Conservation (phyloP, 53 echinoderm and acorn worm species). For the Holothuria scabra region DNA sequence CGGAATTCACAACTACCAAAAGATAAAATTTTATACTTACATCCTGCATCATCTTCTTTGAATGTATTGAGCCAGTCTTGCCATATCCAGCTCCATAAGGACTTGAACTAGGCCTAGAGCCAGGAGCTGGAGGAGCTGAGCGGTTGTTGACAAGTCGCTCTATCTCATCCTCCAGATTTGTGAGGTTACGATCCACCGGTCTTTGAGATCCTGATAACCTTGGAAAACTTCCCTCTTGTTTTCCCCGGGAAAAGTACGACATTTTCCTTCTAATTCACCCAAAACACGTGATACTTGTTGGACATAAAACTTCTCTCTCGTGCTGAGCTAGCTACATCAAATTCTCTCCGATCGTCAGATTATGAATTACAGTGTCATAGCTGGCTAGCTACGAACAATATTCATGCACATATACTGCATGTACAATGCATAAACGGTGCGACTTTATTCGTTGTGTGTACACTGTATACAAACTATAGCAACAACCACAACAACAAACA, state of each 20-base stretch:
- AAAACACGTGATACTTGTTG: not conserved
- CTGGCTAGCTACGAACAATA: no score
- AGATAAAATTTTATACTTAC: slow-evolving; percentile 57
- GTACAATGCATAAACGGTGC: no score
- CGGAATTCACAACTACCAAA: no score
- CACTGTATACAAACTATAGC: slow-evolving; percentile 26
- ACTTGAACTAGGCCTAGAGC: slow-evolving; percentile 5
- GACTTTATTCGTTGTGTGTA: not conserved
- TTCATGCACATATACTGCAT: no score
- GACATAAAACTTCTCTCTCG: not conserved
- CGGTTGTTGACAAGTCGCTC: slow-evolving; percentile 85
- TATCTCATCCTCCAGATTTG: slow-evolving; percentile 90
- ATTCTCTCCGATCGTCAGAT: no score
- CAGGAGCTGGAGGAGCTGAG: slow-evolving; percentile 73
- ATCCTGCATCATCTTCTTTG: slow-evolving; percentile 86
- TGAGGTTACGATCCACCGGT: slow-evolving; percentile 70
- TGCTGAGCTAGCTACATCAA: no score
- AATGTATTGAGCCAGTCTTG: slow-evolving; percentile 53
- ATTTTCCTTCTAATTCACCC: slow-evolving; percentile 38
- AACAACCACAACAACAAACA: slow-evolving; percentile 11
- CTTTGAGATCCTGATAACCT: slow-evolving; percentile 64
- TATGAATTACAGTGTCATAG: no score
- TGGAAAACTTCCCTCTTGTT: slow-evolving; percentile 71
- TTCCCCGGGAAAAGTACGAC: slow-evolving; percentile 69
- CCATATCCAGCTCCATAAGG: slow-evolving; percentile 18